Percentiles rank a stretch among this genome's conserved stretches.
Evolutionary conservation across 1,140 invertebrate genomes (phyloP).

Genomic region (Panagrolaimus sp.): DNA sequence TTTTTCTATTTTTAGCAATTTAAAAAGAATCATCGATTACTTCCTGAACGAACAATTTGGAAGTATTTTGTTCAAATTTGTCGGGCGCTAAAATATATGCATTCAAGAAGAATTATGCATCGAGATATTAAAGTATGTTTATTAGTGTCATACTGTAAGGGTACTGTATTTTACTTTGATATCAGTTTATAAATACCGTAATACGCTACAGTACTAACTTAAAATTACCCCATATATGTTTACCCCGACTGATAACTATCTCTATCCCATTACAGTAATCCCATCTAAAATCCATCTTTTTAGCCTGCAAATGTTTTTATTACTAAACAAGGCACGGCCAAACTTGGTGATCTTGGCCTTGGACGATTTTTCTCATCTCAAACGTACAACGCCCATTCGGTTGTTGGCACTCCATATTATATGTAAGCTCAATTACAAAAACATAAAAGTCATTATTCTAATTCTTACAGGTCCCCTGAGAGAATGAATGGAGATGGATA

Average conservation of each 20-base stretch:
- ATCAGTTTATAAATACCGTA: slow-evolving; percentile 15
- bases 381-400: slow-evolving; percentile 8
- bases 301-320: slow-evolving; percentile 24
- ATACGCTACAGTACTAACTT: slow-evolving; percentile 16
- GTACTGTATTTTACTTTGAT: neutral
- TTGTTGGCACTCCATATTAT: slow-evolving; percentile 22
- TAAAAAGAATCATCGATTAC: neutral
- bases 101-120: slow-evolving; percentile 18
- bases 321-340: neutral
- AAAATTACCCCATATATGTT: slow-evolving; percentile 1
- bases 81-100: slow-evolving; percentile 4
- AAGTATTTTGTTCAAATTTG: slow-evolving; percentile 17
- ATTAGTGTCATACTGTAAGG: neutral
- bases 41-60: slow-evolving; percentile 20
- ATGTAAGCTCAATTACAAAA: no score
- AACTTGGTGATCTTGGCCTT: slow-evolving; percentile 22
- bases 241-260: neutral
- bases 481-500: slow-evolving; percentile 1
- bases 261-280: neutral
- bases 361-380: slow-evolving; percentile 15
- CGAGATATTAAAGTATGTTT: slow-evolving; percentile 12
- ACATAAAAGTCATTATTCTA: no score
- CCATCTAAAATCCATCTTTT: slow-evolving; percentile 39
- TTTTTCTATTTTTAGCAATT: no score
- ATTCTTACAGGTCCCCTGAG: no score